phyloP scores from a whole-genome alignment of 2,113 vertebrate species.

The Cheilinus undulatus region DNA sequence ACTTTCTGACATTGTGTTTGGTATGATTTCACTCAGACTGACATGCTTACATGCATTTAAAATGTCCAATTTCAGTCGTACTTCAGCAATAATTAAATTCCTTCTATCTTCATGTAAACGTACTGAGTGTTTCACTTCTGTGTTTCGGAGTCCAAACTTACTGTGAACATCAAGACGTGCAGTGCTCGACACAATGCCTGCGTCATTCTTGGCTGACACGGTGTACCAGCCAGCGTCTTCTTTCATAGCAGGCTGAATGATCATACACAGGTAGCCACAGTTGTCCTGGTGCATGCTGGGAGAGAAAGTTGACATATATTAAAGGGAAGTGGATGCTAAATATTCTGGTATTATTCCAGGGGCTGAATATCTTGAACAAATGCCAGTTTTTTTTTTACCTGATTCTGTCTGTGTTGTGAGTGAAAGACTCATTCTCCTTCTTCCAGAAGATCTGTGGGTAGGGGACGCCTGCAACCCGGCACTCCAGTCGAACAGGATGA shows the following conservation, averaged over 20 bases:
- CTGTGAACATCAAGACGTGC: constrained; percentile 94
- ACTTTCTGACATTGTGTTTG: no score
- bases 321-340: neutral
- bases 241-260: constrained; percentile 95
- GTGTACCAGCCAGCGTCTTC: constrained; percentile 99
- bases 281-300: constrained; percentile 98
- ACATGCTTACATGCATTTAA: no score
- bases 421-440: constrained; percentile 96
- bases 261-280: constrained; percentile 96
- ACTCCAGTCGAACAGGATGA: constrained; percentile 94
- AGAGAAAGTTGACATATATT: constrained; percentile 1
- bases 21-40: no score
- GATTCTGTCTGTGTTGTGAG: constrained; percentile 97
- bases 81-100: no score
- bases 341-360: neutral
- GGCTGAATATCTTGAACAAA: neutral
- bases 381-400: constrained; percentile 84
- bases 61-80: no score
- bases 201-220: constrained; percentile 97
- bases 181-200: constrained; percentile 96
- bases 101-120: no score
- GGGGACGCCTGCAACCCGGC: constrained; percentile 89
- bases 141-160: constrained; percentile 76
- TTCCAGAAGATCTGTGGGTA: constrained; percentile 99
- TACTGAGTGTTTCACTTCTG: neutral